Evolutionary conservation across 2,888 invertebrate genomes (phyloP), one percentile per base, ranked within the genome.

Genomic region (Aethes cnicana): DNA sequence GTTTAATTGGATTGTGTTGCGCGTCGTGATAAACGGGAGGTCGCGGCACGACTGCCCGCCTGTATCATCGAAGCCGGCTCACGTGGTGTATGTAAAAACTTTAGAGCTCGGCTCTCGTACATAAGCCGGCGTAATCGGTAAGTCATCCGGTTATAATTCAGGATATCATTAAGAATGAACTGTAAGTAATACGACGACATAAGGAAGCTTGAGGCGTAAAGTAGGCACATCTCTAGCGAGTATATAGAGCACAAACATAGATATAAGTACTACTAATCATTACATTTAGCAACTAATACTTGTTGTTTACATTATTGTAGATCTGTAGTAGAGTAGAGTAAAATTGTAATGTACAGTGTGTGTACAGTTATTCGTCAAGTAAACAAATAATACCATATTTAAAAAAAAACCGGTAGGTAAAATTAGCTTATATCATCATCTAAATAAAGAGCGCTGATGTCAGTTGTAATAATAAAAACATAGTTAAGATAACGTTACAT

Each of bases 11-110:
- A 68, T 64, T 64, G 67, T 66, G 70, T 69, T 62, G 72, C 68
- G 73, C 68, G 77, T 71, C 84, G 86, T 82, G 87, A 85, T 84
- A 84, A 79, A 69, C 81, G 82, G 72, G 78, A 84, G 84, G 86
- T 79, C 81, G 84, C 80, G 74, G 59, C 61, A 69, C 81, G 82
- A 87, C 87, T 87, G 86, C 61, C 64, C 72, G 74, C 68, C n/a
- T 75, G 69, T 84, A 79, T 78, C 82, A 79, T 77, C 77, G 71
- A 77, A 69, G 78, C 78, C 74, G 78, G 65, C 73, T 82, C 84
- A 86, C 84, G 86, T 85, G 84, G 74, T 68, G 69, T 77, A 84
- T 83, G 86, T 87, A 86, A 85, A 84, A 81, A 84, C 72, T 77
- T 76, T 72, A 77, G 83, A 81, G 69, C 68, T 72, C 64, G 20